These are phyloP conservation scores for Pluvianellus socialis DNA, from an alignment of 2,113 vertebrate species.

Conservation along the genomic window DNA sequence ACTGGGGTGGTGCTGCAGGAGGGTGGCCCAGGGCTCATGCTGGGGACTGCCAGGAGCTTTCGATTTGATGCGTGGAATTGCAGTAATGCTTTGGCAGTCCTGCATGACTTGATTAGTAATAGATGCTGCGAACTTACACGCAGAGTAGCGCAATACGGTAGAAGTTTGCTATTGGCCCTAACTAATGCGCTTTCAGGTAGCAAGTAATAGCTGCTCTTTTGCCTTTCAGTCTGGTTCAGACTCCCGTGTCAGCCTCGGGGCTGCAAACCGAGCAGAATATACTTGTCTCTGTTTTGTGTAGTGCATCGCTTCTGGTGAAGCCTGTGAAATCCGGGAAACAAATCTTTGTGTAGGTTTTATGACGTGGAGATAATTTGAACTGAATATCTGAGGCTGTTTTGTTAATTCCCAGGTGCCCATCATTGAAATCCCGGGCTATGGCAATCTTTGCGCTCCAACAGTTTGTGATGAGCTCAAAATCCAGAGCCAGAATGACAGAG, in stretches of 20 bases:
- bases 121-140: neutral
- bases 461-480: conserved; percentile 95
- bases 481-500: conserved; percentile 96
- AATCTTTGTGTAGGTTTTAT: neutral
- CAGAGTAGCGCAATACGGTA: neutral
- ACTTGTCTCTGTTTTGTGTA: neutral
- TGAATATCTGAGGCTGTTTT: neutral
- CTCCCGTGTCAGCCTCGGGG: neutral
- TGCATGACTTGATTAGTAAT: neutral
- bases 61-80: neutral
- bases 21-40: neutral
- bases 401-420: conserved; percentile 83
- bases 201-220: neutral
- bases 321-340: neutral
- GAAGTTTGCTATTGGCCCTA: neutral
- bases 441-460: conserved; percentile 87
- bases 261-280: neutral
- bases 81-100: neutral
- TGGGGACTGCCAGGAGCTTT: neutral
- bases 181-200: neutral
- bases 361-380: neutral
- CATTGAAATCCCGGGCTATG: conserved; percentile 92
- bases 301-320: neutral
- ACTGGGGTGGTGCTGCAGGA: neutral
- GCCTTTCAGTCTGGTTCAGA: neutral